Evolutionary conservation across 2,113 vertebrate genomes (phyloP).

Genomic region (Calidris pygmaea): DNA sequence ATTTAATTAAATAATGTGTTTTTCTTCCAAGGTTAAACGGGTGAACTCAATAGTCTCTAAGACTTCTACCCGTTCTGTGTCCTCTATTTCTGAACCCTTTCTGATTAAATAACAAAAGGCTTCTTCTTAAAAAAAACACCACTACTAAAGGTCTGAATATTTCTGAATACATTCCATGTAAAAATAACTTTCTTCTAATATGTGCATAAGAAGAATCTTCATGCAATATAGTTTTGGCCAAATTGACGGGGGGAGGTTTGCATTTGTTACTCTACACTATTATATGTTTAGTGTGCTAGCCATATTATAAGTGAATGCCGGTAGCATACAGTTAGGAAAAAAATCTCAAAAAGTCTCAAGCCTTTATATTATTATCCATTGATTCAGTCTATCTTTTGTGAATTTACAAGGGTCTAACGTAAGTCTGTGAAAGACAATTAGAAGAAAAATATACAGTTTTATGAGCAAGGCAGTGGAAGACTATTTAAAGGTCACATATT

Average conservation of each 20-base stretch:
- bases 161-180: neutral
- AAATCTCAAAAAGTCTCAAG: neutral
- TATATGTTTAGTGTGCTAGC: neutral
- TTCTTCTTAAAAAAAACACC: neutral
- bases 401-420: neutral
- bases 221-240: neutral
- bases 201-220: neutral
- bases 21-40: neutral
- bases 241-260: neutral
- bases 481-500: neutral
- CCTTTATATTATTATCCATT: neutral
- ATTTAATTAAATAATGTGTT: neutral
- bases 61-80: neutral
- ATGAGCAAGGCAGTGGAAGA: neutral
- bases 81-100: neutral
- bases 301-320: neutral
- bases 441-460: neutral
- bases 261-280: neutral
- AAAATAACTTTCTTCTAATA: neutral
- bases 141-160: neutral
- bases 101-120: neutral
- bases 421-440: neutral
- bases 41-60: neutral
- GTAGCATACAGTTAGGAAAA: neutral
- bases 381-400: neutral